Conservation (phyloP, 1,140 invertebrate species). For the Diploscapter pachys region DNA sequence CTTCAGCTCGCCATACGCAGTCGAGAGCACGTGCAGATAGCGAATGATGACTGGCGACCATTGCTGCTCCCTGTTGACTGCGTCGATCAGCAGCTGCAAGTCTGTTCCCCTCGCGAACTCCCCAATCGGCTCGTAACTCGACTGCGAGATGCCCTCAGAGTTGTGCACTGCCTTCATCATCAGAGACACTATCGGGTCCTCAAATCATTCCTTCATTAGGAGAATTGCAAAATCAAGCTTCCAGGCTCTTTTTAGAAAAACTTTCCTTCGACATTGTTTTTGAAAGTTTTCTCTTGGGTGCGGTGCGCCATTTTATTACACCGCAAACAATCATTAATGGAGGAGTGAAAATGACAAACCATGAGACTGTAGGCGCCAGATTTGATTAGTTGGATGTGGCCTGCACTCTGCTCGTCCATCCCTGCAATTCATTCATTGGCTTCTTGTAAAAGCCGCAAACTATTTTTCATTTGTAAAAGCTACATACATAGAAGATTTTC, state of each 20-base stretch:
- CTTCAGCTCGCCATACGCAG: constrained; percentile 7
- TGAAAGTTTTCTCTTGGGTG: too few species aligned
- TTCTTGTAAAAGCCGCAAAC: neutral
- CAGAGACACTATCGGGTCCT: constrained; percentile 1
- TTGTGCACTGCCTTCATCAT: constrained; percentile 1
- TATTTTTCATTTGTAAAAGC: neutral
- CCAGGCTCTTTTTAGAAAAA: neutral
- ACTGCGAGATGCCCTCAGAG: neutral
- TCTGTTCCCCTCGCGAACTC: constrained; percentile 5
- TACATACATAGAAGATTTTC: neutral
- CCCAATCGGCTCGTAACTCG: neutral
- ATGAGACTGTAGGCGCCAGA: too few species aligned
- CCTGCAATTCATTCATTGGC: too few species aligned
- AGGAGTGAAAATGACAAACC: too few species aligned
- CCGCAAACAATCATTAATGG: too few species aligned
- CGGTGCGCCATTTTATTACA: too few species aligned
- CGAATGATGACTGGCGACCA: constrained; percentile 13
- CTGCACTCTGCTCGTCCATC: too few species aligned
- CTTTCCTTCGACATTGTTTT: too few species aligned
- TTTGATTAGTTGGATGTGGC: too few species aligned
- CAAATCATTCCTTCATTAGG: neutral
- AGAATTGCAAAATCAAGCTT: neutral
- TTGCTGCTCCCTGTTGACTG: neutral
- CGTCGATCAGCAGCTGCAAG: constrained; percentile 6
- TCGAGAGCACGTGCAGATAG: constrained; percentile 24